A percentile compares a stretch with the other conserved stretches of the same genome.
Conservation (phyloP, 2,888 invertebrate species). For the Nemurella pictetii region DNA sequence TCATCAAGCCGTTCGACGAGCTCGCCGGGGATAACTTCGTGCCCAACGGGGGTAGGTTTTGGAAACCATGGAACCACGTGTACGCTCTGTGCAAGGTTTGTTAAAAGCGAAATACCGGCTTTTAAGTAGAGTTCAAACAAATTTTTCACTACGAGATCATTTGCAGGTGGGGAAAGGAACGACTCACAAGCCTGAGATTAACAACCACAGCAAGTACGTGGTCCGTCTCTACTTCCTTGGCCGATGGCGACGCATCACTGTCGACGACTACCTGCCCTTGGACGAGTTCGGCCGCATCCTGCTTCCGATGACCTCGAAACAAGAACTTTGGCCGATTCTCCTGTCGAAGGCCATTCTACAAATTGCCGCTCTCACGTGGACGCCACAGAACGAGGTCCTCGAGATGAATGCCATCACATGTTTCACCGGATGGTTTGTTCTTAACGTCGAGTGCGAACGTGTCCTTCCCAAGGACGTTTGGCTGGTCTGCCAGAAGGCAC, state of each 20-base stretch:
- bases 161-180: slow-evolving; percentile 22
- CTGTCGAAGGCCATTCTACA: slow-evolving; percentile 53
- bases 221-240: slow-evolving; percentile 56
- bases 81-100: slow-evolving; percentile 37
- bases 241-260: slow-evolving; percentile 54
- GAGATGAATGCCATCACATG: slow-evolving; percentile 54
- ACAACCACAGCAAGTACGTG: slow-evolving; percentile 53
- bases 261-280: slow-evolving; percentile 56
- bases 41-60: slow-evolving; percentile 26
- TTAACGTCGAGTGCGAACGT: not conserved
- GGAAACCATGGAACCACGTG: slow-evolving; percentile 40
- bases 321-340: slow-evolving; percentile 56
- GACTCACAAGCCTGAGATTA: slow-evolving; percentile 22
- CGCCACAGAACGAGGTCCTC: slow-evolving; percentile 47
- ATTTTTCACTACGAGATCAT: not conserved
- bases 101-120: too few relatives aligned
- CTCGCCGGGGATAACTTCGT: slow-evolving; percentile 8
- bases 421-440: slow-evolving; percentile 53
- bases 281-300: slow-evolving; percentile 49
- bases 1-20: slow-evolving; percentile 5
- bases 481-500: slow-evolving; percentile 31
- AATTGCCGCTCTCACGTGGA: slow-evolving; percentile 52
- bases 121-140: too few relatives aligned
- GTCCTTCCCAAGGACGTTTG: slow-evolving; percentile 12
- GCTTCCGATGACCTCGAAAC: slow-evolving; percentile 48